These are phyloP conservation scores for Ageneiosus marmoratus DNA, from an alignment of 2,113 vertebrate genomes.

Conservation along the genomic window DNA sequence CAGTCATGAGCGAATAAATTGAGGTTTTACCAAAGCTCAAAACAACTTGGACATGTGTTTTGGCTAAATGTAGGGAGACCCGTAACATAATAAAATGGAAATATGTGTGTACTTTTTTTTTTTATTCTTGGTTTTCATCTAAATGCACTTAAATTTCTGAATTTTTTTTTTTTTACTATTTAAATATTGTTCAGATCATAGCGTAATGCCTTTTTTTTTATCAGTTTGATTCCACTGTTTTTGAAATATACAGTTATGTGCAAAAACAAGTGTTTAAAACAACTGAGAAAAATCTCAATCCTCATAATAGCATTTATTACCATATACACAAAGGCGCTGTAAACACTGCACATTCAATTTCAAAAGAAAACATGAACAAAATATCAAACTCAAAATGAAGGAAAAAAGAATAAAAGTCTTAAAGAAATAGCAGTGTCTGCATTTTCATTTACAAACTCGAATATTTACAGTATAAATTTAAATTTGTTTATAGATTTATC, in stretches of 20 bases:
- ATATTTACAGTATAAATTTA: too few species aligned
- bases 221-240: constrained; percentile 19
- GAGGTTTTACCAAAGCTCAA: constrained; percentile 41
- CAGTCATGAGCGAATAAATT: background rate
- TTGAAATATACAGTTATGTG: constrained; percentile 46
- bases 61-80: background rate
- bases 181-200: constrained; percentile 3
- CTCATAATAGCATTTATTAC: too few species aligned
- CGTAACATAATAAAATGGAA: constrained; percentile 20
- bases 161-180: constrained; percentile 37
- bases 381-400: too few species aligned
- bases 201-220: constrained; percentile 3
- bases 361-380: too few species aligned
- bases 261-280: too few species aligned
- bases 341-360: too few species aligned
- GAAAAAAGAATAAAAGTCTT: too few species aligned
- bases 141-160: constrained; percentile 33
- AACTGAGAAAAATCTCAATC: too few species aligned
- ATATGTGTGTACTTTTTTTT: background rate
- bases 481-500: too few species aligned
- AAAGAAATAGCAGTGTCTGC: too few species aligned
- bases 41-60: constrained; percentile 31
- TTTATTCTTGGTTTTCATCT: constrained; percentile 28
- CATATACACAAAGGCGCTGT: too few species aligned
- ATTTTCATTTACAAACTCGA: too few species aligned